Base-by-base conservation (phyloP, 2,888 invertebrate species). In the Monochamus alternatus region DNA sequence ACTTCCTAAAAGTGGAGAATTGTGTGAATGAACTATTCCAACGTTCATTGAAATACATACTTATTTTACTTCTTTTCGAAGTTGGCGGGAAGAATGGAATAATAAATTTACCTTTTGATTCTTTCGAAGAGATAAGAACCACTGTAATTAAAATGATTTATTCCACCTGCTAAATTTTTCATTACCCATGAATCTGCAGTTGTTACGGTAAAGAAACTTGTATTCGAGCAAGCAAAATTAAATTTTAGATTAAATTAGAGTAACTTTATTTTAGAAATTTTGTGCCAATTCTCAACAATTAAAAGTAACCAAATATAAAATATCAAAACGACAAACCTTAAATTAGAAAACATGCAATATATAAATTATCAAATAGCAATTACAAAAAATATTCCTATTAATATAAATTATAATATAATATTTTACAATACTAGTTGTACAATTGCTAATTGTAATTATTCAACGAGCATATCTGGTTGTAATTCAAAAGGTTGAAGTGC, bases 21-120 rank as follows among this genome's bases (percentile, higher is more conserved):
- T 69, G 69, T 69, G 44, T 44, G 69, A 69, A 59, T 47, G 69
- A 69, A 69, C 69, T 69, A 69, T 69, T 69, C 59, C 59, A 60
- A 60, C 59, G 69, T 69, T 47, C 59, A 69, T 69, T 69, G 22
- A 69, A 47, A 69, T 60, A 69, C 59, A 69, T 59, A 69, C 69
- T 69, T 44, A 60, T 59, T 55, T 67, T 69, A 69, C 59, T 69
- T 38, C 69, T 69, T 59, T n/a, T 30, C 5, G 59, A 12, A 30
- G 44, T 59, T 59, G 44, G 59, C 43, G 59, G 32, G 43, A 60
- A 47, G 67, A 67, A 67, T n/a, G 9, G 52, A 52, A 47, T 52
- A 32, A 51, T 51, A 66, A 66, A 66, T 66, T 66, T 43, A 38
- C 31, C 38, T 67, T 22, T 44, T 64, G n/a, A 44, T 64, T 64